Percentiles rank a stretch among this genome's conserved stretches.
Conservation (phyloP, 2,797 vertebrate genomes). For the Octomys mimax region DNA sequence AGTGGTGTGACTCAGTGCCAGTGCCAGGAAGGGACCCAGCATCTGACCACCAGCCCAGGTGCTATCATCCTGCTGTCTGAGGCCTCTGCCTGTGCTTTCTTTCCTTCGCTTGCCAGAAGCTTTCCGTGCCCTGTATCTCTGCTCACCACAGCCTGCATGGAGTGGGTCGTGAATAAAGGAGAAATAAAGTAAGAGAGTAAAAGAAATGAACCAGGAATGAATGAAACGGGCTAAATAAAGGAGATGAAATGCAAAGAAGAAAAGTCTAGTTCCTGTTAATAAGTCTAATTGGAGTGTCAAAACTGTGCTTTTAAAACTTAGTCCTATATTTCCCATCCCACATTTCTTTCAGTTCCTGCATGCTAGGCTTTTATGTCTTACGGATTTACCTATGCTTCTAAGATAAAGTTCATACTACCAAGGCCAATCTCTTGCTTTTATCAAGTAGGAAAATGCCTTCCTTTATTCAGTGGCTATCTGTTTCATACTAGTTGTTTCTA, state of each 20-base stretch:
- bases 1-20: rapidly evolving
- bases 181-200: background rate
- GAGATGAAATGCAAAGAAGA: background rate
- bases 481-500: background rate
- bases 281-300: background rate
- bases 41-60: background rate
- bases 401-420: background rate
- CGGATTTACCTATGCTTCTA: background rate
- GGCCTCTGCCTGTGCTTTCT: background rate
- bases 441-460: background rate
- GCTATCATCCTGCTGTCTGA: background rate
- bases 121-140: background rate
- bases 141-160: background rate
- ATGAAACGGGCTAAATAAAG: background rate
- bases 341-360: background rate
- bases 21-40: background rate
- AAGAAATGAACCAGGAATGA: background rate
- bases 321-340: background rate
- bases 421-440: background rate
- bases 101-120: background rate
- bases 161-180: background rate
- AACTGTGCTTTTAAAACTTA: background rate
- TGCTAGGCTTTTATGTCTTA: background rate
- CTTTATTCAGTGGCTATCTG: rapidly evolving
- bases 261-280: background rate